A percentile compares a stretch with the other conserved stretches of the same genome.
These are phyloP conservation scores for Cyanocitta stelleri DNA, from an alignment of 2,113 vertebrate species.

Conservation along the genomic window DNA sequence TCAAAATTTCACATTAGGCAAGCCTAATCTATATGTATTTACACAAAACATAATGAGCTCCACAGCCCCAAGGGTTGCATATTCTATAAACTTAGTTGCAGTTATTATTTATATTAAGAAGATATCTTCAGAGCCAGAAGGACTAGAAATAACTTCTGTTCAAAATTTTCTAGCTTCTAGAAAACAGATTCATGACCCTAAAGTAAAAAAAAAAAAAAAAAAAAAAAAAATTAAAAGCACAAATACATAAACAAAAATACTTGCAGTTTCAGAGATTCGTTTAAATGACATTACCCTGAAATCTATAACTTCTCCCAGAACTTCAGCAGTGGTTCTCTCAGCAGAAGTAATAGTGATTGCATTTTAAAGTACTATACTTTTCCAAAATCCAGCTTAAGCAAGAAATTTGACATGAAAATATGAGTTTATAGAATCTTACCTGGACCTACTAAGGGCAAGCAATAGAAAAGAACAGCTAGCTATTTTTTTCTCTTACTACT, in stretches of 20 bases:
- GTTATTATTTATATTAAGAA: not conserved
- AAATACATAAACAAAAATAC: not conserved
- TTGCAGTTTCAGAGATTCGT: not conserved
- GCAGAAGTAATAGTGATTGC: not conserved
- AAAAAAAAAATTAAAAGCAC: not conserved
- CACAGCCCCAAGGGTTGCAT: not conserved
- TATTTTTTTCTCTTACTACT: not conserved
- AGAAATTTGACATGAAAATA: not conserved
- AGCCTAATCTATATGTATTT: not conserved
- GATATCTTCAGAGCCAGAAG: not conserved
- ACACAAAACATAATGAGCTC: not conserved
- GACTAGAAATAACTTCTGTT: not conserved
- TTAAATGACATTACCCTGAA: not conserved
- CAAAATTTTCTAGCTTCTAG: not conserved
- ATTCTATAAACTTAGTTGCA: not conserved
- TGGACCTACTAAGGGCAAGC: not conserved
- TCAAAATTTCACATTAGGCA: not conserved
- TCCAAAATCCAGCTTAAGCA: not conserved
- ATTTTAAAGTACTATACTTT: not conserved
- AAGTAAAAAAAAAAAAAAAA: not conserved
- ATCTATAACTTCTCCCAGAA: not conserved
- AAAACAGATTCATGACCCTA: not conserved
- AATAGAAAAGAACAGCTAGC: not conserved
- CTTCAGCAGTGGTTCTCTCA: not conserved
- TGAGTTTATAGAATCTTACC: not conserved